These are phyloP conservation scores for Betta splendens DNA, from an alignment of 2,797 vertebrate genomes.

Conservation along the genomic window DNA sequence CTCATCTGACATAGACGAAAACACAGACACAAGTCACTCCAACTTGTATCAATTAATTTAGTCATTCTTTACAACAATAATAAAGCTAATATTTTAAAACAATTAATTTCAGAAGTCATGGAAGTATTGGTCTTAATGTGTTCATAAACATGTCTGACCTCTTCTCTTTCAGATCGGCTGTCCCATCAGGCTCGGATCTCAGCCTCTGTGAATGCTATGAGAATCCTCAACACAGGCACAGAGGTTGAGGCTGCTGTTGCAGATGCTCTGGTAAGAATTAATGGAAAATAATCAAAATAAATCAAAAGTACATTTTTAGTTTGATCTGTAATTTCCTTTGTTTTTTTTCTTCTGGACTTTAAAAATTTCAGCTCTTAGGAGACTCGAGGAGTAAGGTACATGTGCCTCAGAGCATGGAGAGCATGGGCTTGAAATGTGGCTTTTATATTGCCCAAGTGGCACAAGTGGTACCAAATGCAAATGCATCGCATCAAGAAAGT, in stretches of 20 bases:
- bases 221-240: conserved; percentile 91
- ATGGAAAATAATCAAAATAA: neutral
- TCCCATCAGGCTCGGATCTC: conserved; percentile 90
- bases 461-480: neutral
- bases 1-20: neutral
- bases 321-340: conserved; percentile 47
- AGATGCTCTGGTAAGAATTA: conserved; percentile 87
- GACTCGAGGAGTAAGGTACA: conserved; percentile 96
- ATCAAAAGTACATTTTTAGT: neutral
- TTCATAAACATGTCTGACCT: neutral
- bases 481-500: neutral
- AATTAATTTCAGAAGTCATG: neutral
- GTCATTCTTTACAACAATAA: neutral
- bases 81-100: neutral
- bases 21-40: neutral
- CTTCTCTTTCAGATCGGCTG: conserved; percentile 76
- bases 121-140: neutral
- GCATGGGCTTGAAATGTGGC: conserved; percentile 14
- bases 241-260: conserved; percentile 94
- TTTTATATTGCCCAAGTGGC: neutral
- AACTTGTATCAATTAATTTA: neutral
- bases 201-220: conserved; percentile 91
- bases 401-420: conserved; percentile 36
- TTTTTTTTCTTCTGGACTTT: conserved; percentile 76
- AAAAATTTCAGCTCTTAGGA: conserved; percentile 90